These are phyloP conservation scores for Xiphias gladius DNA, from an alignment of 2,113 vertebrate species.

Conservation along the genomic window DNA sequence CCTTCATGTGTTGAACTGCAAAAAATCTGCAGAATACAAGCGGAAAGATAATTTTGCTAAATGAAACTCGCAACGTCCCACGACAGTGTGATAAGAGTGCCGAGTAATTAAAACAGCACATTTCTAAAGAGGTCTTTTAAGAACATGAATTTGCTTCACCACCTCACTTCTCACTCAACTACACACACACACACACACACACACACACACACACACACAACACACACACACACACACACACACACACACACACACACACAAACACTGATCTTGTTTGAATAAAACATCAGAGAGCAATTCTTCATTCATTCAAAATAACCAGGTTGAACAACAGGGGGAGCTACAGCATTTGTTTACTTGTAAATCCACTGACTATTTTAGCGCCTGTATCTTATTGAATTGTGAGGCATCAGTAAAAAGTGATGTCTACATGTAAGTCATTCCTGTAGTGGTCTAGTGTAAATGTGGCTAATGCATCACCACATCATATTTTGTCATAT, in stretches of 20 bases:
- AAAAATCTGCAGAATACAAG: neutral
- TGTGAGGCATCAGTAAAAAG: too few relatives aligned
- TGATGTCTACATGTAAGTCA: too few relatives aligned
- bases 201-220: too few relatives aligned
- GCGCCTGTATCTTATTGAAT: neutral
- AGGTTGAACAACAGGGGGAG: constrained; percentile 20
- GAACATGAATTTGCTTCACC: neutral
- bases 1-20: neutral
- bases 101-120: too few relatives aligned
- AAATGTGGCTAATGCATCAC: too few relatives aligned
- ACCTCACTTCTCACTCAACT: neutral
- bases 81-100: neutral
- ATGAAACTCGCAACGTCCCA: neutral
- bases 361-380: neutral
- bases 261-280: neutral
- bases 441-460: too few relatives aligned
- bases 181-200: too few relatives aligned
- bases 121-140: neutral
- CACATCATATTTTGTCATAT: too few relatives aligned
- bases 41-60: neutral
- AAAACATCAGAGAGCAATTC: neutral
- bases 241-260: neutral
- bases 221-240: neutral
- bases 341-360: neutral
- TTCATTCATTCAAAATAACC: neutral